Evolutionary conservation across 2,888 invertebrate genomes (phyloP), one percentile per base, ranked within the genome.

Genomic region (Cheilosia soror): DNA sequence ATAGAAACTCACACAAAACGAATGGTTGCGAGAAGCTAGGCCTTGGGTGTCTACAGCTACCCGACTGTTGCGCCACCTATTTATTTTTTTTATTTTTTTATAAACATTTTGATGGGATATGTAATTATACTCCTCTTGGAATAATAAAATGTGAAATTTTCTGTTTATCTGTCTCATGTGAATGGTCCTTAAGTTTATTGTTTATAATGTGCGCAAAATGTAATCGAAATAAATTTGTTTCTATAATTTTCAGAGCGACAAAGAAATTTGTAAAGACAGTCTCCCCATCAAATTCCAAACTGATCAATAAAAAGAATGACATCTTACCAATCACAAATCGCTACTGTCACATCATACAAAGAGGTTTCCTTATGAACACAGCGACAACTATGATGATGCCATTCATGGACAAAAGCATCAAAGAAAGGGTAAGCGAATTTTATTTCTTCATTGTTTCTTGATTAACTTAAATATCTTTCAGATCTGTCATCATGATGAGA

Each of bases 401-500:
- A 20, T 90, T 91, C 25, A 89, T 91, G 89, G 90, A 89, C 84
- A 91, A 90, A 75, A 90, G 90, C 25, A 88, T 91, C 5, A 90
- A 90, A 58, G 90, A 91, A 51, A 88, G 88, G 9, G 91, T 91
- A 87, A 88, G 88, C 53, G 5, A 9, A 9, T 2, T 6, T 47
- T 7, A 20, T 29, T 11, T 3, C 0, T 20, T 11, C 20, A 20
- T 5, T 9, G 29, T 11, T 37, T 55, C 5, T n/a, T n/a, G n/a
- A 40, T n/a, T 11, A 2, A 71, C 11, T 42, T 4, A n/a, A 9
- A 11, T 15, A 1, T 31, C 33, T 31, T 78, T 0, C 44, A 91
- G 91, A 90, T 91, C 42, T 88, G 88, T 47, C 90, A 89, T 3
- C 92, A 91, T 55, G 90, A 92, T 81, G 90, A 90, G 2, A 89